A percentile compares a stretch with the other conserved stretches of the same genome.
Evolutionary conservation across 2,113 vertebrate genomes (phyloP).

Genomic region (Atractosteus spatula): DNA sequence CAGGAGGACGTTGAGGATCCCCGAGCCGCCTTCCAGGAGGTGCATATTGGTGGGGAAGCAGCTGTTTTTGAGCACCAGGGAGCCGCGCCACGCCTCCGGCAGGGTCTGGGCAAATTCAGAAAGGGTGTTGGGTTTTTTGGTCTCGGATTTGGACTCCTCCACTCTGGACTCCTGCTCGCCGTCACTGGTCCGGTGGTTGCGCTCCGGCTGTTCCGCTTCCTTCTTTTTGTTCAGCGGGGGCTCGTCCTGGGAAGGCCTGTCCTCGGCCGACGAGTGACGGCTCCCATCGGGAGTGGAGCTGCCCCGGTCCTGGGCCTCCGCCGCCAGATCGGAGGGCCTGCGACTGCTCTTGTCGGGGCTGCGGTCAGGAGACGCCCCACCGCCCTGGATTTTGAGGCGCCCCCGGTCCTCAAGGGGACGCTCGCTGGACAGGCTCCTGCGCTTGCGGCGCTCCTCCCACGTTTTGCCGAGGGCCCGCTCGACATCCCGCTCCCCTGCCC

Average conservation of each 20-base stretch:
- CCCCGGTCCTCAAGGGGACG: slow-evolving; percentile 70
- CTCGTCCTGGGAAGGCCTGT: slow-evolving; percentile 59
- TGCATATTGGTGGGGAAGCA: slow-evolving; percentile 93
- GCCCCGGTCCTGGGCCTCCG: slow-evolving; percentile 71
- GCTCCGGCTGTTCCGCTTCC: slow-evolving; percentile 69
- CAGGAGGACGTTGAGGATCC: slow-evolving; percentile 78
- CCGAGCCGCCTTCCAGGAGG: slow-evolving; percentile 85
- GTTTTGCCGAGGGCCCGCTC: slow-evolving; percentile 64
- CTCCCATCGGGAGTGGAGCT: slow-evolving; percentile 71
- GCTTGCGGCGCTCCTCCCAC: slow-evolving; percentile 78
- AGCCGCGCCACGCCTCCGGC: slow-evolving; percentile 86
- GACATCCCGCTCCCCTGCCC: slow-evolving; percentile 68
- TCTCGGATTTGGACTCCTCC: slow-evolving; percentile 67
- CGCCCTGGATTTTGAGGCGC: slow-evolving; percentile 65
- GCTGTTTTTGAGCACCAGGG: slow-evolving; percentile 95
- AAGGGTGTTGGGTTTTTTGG: slow-evolving; percentile 74
- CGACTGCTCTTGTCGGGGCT: slow-evolving; percentile 82
- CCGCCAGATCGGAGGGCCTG: slow-evolving; percentile 74
- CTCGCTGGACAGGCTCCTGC: slow-evolving; percentile 79
- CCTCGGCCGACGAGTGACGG: slow-evolving; percentile 65
- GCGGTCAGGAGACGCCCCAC: slow-evolving; percentile 70
- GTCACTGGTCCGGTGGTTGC: slow-evolving; percentile 77
- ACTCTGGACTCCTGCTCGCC: slow-evolving; percentile 53
- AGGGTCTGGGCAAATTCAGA: slow-evolving; percentile 85
- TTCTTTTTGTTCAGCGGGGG: slow-evolving; percentile 62